Base-by-base conservation (phyloP, 2,797 vertebrate species). In the Enteromius mattozi region DNA sequence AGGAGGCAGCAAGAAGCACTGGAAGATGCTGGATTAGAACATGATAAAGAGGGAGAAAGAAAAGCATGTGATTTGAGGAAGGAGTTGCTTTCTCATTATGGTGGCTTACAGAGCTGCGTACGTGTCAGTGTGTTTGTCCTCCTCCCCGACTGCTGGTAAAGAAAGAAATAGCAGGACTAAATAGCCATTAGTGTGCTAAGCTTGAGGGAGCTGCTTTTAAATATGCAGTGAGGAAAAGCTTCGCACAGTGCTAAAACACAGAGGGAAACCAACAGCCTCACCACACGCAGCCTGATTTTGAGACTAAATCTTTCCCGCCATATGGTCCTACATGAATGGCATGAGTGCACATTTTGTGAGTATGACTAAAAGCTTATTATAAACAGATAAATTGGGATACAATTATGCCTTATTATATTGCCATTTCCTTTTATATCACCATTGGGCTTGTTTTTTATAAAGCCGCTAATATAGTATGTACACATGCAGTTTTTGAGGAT, bases 181-280 rank as follows among this genome's bases (percentile, higher is more conserved):
- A 87, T 80, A 77, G 74, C 86, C 65, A 87, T 84, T 84, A 86
- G 65, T 82, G 78, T 69, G 61, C 70, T 72, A 54, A 76, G 59
- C 61, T 61, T 27, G 27, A 68, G 69, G n/a, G 56, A 59, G 79
- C 27, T 69, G 75, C 35, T 49, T 74, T 76, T 74, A 71, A 79
- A 85, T 82, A 80, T 82, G 79, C 61, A 65, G 33, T 30, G 14
- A 49, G 61, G 10, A 42, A 85, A 88, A 76, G 82, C 21, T 7
- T 76, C 59, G 35, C n/a, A 14, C 49, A 69, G 37, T 27, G 21
- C 42, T 35, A 69, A 84, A 74, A 45, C 68, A 65, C 5, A 21
- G 6, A 71, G 35, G n/a, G 77, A 81, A 75, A 84, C 24, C n/a
- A 40, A 74, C 2, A 17, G 12, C 4, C n/a, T 74, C 56, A 61